A percentile compares a stretch with the other conserved stretches of the same genome.
These are phyloP conservation scores for Auanema freiburgensis DNA, from an alignment of 2,888 invertebrate species.

Conservation along the genomic window DNA sequence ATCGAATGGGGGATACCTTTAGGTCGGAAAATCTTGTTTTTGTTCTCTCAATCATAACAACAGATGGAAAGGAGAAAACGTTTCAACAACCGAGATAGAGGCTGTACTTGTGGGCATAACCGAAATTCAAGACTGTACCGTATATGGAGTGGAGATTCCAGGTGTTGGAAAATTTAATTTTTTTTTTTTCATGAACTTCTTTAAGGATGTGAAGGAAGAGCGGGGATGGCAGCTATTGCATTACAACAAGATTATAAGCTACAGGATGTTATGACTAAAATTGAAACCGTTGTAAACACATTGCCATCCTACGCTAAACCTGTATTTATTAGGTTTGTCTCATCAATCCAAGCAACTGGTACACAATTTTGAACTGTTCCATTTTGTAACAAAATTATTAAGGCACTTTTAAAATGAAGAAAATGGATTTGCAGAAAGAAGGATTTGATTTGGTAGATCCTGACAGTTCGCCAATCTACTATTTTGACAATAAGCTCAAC, in stretches of 20 bases:
- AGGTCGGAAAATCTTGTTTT: too few relatives aligned
- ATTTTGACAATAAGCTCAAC: too few relatives aligned
- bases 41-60: too few relatives aligned
- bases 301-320: conserved; percentile 23
- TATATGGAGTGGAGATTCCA: conserved; percentile 86
- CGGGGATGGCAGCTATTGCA: conserved; percentile 88
- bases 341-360: conserved; percentile 21
- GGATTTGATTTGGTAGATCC: neutral
- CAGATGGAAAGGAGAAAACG: conserved; percentile 89
- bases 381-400: neutral
- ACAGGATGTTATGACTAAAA: neutral
- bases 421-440: conserved; percentile 17
- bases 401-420: conserved; percentile 26
- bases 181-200: neutral
- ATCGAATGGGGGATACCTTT: conserved; percentile 93
- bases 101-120: conserved; percentile 81
- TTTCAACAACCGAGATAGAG: conserved; percentile 89
- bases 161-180: conserved; percentile 57
- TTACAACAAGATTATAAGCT: neutral
- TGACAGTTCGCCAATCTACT: too few relatives aligned
- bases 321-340: conserved; percentile 13
- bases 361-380: neutral
- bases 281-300: neutral
- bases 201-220: conserved; percentile 74
- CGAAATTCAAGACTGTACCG: conserved; percentile 82